Evolutionary conservation across 2,888 invertebrate genomes (phyloP).

Genomic region (Amiota mariae): DNA sequence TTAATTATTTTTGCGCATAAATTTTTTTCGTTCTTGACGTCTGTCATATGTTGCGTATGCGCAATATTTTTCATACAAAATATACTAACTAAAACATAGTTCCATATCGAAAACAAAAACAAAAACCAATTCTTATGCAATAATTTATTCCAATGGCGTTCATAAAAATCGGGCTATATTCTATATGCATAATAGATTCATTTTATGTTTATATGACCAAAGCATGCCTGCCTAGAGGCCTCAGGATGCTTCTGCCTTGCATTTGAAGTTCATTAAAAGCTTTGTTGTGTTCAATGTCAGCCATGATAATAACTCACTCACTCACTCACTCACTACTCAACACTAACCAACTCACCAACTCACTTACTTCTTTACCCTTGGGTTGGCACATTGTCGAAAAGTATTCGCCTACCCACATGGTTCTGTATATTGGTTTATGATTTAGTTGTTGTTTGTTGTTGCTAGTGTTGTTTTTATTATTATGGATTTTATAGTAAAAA

Average conservation of each 20-base stretch:
- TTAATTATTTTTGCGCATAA: slow-evolving; percentile 31
- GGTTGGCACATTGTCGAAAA: too few species aligned
- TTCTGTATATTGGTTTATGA: too few species aligned
- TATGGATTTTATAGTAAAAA: too few species aligned
- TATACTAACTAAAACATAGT: too few species aligned
- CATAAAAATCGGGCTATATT: slow-evolving; percentile 1
- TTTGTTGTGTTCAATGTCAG: slow-evolving; percentile 23
- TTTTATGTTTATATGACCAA: too few species aligned
- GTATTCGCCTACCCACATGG: too few species aligned
- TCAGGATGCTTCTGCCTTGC: too few species aligned
- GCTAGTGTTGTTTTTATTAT: too few species aligned
- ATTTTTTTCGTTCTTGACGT: slow-evolving; percentile 6
- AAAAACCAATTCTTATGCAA: too few species aligned
- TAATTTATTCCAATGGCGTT: slow-evolving; percentile 22
- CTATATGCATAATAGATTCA: slow-evolving; percentile 11
- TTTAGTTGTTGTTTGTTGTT: too few species aligned
- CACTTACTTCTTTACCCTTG: background rate
- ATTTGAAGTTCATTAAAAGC: slow-evolving; percentile 25
- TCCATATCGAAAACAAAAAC: too few species aligned
- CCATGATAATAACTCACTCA: slow-evolving; percentile 15
- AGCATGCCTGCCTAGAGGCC: too few species aligned
- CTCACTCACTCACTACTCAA: background rate
- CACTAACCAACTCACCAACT: background rate
- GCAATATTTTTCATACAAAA: background rate
- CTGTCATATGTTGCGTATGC: background rate